These are phyloP conservation scores for Phania funesta DNA, from an alignment of 2,888 invertebrate genomes.

Conservation along the genomic window DNA sequence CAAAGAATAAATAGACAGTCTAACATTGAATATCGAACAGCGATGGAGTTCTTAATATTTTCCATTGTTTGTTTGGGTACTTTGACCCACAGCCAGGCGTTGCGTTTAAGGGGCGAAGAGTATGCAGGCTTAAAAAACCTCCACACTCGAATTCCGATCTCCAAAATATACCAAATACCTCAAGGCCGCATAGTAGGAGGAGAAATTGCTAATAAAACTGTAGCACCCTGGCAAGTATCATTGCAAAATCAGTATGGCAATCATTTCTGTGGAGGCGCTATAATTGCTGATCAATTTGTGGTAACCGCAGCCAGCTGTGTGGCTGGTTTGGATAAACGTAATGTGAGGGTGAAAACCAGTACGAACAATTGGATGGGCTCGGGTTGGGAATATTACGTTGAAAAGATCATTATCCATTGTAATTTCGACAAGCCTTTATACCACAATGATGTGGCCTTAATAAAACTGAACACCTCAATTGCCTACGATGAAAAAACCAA, in stretches of 20 bases:
- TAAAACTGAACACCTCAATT: constrained; percentile 82
- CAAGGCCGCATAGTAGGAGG: constrained; percentile 74
- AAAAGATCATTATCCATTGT: constrained; percentile 73
- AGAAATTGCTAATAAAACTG: constrained; percentile 67
- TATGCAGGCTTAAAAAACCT: constrained; percentile 61
- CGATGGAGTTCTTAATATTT: constrained; percentile 39
- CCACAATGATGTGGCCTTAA: constrained; percentile 85
- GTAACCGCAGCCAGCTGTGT: constrained; percentile 78
- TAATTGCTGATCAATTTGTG: constrained; percentile 75
- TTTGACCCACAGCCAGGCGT: constrained; percentile 25
- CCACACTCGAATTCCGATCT: background rate
- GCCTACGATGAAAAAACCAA: constrained; percentile 82
- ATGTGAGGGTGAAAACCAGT: constrained; percentile 75
- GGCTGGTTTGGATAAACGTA: constrained; percentile 71
- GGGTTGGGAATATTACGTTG: constrained; percentile 72
- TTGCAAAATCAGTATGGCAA: constrained; percentile 75
- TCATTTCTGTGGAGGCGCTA: constrained; percentile 78
- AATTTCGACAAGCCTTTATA: constrained; percentile 77
- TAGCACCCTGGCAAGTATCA: constrained; percentile 78
- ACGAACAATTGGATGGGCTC: constrained; percentile 74
- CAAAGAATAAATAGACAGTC: constrained; percentile 24
- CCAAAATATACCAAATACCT: background rate
- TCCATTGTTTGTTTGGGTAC: background rate
- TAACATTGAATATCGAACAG: background rate
- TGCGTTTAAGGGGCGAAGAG: constrained; percentile 68